Evolutionary conservation across 2,888 invertebrate genomes (phyloP).

Genomic region (Drosophila niveifrons): DNA sequence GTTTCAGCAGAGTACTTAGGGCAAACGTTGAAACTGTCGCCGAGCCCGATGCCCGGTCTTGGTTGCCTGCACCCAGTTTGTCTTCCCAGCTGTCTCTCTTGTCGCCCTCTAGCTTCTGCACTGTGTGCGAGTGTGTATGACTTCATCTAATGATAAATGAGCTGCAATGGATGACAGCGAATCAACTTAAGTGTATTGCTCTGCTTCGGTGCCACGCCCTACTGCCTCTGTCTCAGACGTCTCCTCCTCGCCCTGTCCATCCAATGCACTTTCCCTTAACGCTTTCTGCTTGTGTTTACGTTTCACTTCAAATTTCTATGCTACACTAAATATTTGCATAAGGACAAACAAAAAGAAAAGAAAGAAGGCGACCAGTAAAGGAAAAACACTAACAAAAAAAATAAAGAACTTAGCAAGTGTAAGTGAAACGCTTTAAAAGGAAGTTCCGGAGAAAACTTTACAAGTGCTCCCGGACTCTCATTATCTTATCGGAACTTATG

Average conservation of each 20-base stretch:
- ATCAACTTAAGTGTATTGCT: conserved; percentile 85
- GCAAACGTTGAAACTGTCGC: conserved; percentile 73
- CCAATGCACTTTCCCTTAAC: conserved; percentile 76
- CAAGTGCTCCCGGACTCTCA: conserved; percentile 38
- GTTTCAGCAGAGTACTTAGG: conserved; percentile 67
- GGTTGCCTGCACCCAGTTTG: conserved; percentile 14
- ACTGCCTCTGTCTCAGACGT: background rate
- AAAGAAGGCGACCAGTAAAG: conserved; percentile 3
- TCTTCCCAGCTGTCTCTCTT: conserved; percentile 1
- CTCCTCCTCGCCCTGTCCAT: conserved; percentile 11
- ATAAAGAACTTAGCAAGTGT: conserved; percentile 42
- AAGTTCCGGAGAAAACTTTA: conserved; percentile 33
- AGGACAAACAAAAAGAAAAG: conserved; percentile 12
- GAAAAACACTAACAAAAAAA: conserved; percentile 30
- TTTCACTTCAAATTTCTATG: conserved; percentile 77
- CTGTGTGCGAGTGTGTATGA: conserved; percentile 54
- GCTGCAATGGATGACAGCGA: conserved; percentile 84
- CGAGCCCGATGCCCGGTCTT: conserved; percentile 49
- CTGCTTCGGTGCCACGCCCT: conserved; percentile 66
- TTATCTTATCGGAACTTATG: conserved; percentile 39
- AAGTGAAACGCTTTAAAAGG: conserved; percentile 67
- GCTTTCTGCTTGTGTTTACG: conserved; percentile 74
- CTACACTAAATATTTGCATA: conserved; percentile 77
- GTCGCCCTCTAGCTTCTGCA: background rate
- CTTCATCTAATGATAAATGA: conserved; percentile 83